phyloP scores from a whole-genome alignment of 2,888 invertebrate genomes.

The Hirtodrosophila trivittata region DNA sequence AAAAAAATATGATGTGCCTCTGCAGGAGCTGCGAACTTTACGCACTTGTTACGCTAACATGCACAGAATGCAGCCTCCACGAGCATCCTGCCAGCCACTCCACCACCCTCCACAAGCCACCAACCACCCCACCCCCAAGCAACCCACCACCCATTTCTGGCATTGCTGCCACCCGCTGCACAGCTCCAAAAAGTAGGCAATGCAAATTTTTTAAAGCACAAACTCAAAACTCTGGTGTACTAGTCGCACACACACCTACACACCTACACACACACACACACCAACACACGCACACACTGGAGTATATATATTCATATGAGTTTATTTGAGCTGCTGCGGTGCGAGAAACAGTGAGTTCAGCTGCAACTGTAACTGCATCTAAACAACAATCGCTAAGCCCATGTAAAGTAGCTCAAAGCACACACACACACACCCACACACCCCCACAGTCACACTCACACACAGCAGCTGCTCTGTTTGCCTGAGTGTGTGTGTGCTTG shows the following conservation, averaged over 20 bases:
- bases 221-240: slow-evolving; percentile 17
- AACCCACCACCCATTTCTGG: background rate
- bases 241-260: slow-evolving; percentile 13
- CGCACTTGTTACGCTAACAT: slow-evolving; percentile 28
- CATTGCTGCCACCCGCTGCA: background rate
- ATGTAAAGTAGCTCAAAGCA: slow-evolving; percentile 65
- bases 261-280: background rate
- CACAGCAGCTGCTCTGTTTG: slow-evolving; percentile 1
- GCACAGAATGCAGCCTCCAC: background rate
- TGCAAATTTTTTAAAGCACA: slow-evolving; percentile 54
- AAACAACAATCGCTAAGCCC: slow-evolving; percentile 74
- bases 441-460: background rate
- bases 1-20: slow-evolving; percentile 1
- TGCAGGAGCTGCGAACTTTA: slow-evolving; percentile 30
- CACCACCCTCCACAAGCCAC: background rate
- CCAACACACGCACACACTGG: too few species aligned
- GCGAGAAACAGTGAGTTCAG: slow-evolving; percentile 31
- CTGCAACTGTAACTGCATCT: slow-evolving; percentile 69
- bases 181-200: slow-evolving; percentile 58
- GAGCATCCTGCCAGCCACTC: background rate
- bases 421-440: slow-evolving; percentile 32
- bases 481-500: slow-evolving; percentile 3
- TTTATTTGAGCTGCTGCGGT: slow-evolving; percentile 41
- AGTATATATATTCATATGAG: slow-evolving; percentile 15
- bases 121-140: background rate